These are phyloP conservation scores for Bellardia bayeri DNA, from an alignment of 2,888 invertebrate species.

Conservation along the genomic window DNA sequence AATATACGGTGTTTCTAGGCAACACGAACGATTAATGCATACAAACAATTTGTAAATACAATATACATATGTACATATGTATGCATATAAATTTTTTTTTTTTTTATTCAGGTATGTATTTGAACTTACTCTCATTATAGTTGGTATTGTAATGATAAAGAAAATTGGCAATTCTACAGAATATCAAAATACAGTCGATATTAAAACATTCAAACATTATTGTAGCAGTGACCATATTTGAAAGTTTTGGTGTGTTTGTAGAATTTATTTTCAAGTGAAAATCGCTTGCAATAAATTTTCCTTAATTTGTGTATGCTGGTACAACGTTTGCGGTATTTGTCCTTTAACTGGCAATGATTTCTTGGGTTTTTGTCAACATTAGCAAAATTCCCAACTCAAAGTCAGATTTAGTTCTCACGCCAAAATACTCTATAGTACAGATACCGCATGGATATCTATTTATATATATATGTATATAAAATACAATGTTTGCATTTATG, in stretches of 20 bases:
- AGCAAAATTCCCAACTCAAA: constrained; percentile 86
- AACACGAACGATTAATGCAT: too few species aligned
- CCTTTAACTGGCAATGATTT: constrained; percentile 89
- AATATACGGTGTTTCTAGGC: too few species aligned
- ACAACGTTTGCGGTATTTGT: constrained; percentile 89
- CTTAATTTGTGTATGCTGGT: constrained; percentile 87
- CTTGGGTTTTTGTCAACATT: constrained; percentile 88
- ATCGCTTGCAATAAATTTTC: not conserved
- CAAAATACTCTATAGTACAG: constrained; percentile 75
- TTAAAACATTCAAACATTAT: constrained; percentile 88
- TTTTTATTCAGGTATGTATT: constrained; percentile 87
- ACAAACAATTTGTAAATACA: too few species aligned
- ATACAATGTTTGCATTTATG: too few species aligned
- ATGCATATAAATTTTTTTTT: too few species aligned
- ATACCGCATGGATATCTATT: constrained; percentile 80
- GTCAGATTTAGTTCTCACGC: constrained; percentile 84
- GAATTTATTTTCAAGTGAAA: constrained; percentile 75
- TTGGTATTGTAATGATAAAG: constrained; percentile 88
- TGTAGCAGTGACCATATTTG: constrained; percentile 93
- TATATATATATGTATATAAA: too few species aligned
- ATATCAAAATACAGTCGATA: constrained; percentile 85
- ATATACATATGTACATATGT: too few species aligned
- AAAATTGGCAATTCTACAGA: constrained; percentile 85
- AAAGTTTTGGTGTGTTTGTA: constrained; percentile 95
- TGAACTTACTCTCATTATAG: constrained; percentile 88